Evolutionary conservation across 2,888 invertebrate genomes (phyloP), one percentile per base, ranked within the genome.

Genomic region (Eilema sororculum): DNA sequence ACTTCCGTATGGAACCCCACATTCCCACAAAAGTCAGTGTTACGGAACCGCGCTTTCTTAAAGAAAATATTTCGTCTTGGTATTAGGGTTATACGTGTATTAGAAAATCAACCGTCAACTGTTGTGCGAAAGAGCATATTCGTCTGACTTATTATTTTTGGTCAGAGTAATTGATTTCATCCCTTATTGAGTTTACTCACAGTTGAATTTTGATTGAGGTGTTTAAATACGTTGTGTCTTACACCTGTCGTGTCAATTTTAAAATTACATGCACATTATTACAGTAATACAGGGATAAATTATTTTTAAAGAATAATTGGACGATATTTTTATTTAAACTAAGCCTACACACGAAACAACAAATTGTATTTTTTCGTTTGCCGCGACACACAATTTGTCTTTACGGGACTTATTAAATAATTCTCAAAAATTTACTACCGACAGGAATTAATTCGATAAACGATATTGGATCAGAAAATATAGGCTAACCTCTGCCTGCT

Each of bases 1-100:
- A 86, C 79, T 86, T 88, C 88, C 88, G 84, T 71, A 65, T 79
- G 74, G 80, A 83, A 86, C 88, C 84, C 84, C 77, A 79, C 80
- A 72, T 89, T 91, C 91, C 79, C 91, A 91, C 91, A 86, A 67
- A 72, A 87, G 74, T 61, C 84, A 84, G 67, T 84, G 79, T 76
- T 72, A 86, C 83, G 89, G 90, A 91, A 91, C 90, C 80, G 41
- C 67, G 62, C 25, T 66, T 75, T 71, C 77, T 79, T 68, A 73
- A 84, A 78, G 74, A 83, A 77, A 78, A 75, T 70, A 65, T 70
- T 67, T 60, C 30, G 46, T 73, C 68, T 68, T 72, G 4, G 33
- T 61, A 33, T 6, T 25, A n/a, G 62, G 37, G 25, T 13, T 13
- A 9, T 22, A 30, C 13, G 1, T 28, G 1, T 63, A 70, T 70